A percentile compares a stretch with the other conserved stretches of the same genome.
Conservation (phyloP, 2,113 vertebrate genomes). For the rabbit (Oryctolagus cuniculus) region DNA sequence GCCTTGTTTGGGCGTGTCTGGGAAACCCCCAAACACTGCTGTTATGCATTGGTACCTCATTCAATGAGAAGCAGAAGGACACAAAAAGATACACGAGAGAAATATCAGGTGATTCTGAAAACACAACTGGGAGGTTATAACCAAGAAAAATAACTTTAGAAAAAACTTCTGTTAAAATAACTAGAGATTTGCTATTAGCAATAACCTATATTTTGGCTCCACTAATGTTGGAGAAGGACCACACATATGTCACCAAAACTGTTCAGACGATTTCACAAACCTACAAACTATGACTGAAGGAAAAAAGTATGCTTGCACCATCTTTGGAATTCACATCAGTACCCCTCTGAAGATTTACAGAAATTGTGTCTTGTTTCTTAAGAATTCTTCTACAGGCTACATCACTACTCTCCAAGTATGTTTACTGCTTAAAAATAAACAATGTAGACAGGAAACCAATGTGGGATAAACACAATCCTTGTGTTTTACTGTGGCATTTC, state of each 20-base stretch:
- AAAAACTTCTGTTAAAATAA: conserved; percentile 73
- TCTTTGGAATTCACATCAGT: conserved; percentile 85
- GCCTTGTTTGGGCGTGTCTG: conserved; percentile 4
- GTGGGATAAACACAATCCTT: conserved; percentile 85
- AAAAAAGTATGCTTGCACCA: conserved; percentile 73
- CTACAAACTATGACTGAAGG: not conserved
- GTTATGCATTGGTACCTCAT: conserved; percentile 12
- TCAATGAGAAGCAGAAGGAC: conserved; percentile 33
- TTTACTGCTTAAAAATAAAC: conserved; percentile 89
- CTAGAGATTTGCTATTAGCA: conserved; percentile 70
- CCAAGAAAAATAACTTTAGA: conserved; percentile 49
- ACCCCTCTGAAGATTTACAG: conserved; percentile 85
- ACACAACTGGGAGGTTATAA: conserved; percentile 55
- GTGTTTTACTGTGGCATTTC: conserved; percentile 84
- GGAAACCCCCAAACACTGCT: not conserved
- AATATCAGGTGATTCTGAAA: conserved; percentile 55
- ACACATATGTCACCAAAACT: conserved; percentile 75
- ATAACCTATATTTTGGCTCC: conserved; percentile 76
- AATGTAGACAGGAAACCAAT: conserved; percentile 86
- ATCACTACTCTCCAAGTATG: conserved; percentile 84
- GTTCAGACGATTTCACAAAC: conserved; percentile 52
- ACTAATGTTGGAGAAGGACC: conserved; percentile 61
- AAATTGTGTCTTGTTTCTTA: conserved; percentile 85
- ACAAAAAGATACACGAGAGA: conserved; percentile 66
- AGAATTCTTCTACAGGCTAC: conserved; percentile 83